Conservation (phyloP, 2,113 vertebrate species). For the Varanus salvator region DNA sequence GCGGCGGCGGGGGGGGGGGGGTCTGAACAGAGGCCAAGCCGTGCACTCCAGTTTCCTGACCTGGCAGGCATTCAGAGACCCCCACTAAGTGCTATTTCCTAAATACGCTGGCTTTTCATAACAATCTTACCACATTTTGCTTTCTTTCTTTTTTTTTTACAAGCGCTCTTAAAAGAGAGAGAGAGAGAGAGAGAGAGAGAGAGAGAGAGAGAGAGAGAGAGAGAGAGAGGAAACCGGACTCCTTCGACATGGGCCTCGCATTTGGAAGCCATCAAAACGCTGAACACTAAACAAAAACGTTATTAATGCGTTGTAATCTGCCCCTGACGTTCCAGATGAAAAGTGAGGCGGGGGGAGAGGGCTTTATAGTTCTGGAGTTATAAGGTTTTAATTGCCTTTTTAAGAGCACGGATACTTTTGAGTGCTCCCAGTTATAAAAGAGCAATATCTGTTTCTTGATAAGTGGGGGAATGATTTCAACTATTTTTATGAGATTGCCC, state of each 20-base stretch:
- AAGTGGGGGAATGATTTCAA: conserved; percentile 86
- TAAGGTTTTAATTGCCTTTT: conserved; percentile 84
- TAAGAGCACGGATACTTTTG: conserved; percentile 85
- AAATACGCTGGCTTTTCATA: conserved; percentile 92
- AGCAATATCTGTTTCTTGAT: conserved; percentile 89
- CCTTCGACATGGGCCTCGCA: conserved; percentile 85
- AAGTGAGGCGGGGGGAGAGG: conserved; percentile 76
- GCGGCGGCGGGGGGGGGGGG: conserved; percentile 67
- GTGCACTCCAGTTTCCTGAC: conserved; percentile 93
- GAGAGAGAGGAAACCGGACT: conserved; percentile 75
- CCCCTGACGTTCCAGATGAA: conserved; percentile 91
- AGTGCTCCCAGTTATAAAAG: conserved; percentile 86
- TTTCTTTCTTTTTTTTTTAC: conserved; percentile 74
- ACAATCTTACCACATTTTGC: conserved; percentile 89
- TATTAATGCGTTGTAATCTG: conserved; percentile 94
- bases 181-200: not conserved
- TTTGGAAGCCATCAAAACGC: conserved; percentile 94
- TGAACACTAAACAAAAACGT: conserved; percentile 92
- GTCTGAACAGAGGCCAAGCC: conserved; percentile 86
- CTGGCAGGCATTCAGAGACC: conserved; percentile 91
- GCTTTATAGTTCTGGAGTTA: conserved; percentile 89
- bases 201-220: conserved; percentile 40
- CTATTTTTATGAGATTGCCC: conserved; percentile 86
- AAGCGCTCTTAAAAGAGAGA: conserved; percentile 81
- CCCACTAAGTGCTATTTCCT: conserved; percentile 93